phyloP scores from a whole-genome alignment of 2,113 vertebrate species.

The Ardeotis arabs region DNA sequence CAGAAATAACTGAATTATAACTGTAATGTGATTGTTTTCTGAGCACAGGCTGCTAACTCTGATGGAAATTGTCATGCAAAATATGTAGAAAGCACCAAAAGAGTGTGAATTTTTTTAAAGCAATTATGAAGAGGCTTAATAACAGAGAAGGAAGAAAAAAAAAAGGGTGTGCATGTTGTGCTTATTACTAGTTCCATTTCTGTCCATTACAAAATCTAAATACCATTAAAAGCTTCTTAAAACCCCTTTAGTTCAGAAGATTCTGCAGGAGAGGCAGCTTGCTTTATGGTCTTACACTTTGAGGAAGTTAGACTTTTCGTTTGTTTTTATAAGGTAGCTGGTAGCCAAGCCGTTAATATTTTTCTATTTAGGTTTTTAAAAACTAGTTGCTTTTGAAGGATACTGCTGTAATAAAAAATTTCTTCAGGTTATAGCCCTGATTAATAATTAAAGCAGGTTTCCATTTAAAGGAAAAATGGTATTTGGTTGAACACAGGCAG shows the following conservation, averaged over 20 bases:
- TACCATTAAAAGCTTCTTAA: background rate
- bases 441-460: constrained; percentile 39
- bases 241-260: background rate
- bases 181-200: background rate
- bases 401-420: background rate
- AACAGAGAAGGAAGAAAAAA: background rate
- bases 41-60: background rate
- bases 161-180: background rate
- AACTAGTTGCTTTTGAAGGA: constrained; percentile 30
- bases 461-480: constrained; percentile 17
- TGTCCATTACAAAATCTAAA: background rate
- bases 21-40: background rate
- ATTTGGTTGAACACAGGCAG: constrained; percentile 6
- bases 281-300: background rate
- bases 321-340: background rate
- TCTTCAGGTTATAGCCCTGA: background rate
- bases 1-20: background rate
- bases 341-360: constrained; percentile 9
- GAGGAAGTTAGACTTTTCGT: background rate
- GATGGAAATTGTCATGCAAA: background rate
- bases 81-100: background rate
- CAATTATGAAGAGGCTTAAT: background rate
- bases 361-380: constrained; percentile 37
- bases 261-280: background rate
- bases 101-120: background rate